These are phyloP conservation scores for Ectemnius lituratus DNA, from an alignment of 2,888 invertebrate species.

Conservation along the genomic window DNA sequence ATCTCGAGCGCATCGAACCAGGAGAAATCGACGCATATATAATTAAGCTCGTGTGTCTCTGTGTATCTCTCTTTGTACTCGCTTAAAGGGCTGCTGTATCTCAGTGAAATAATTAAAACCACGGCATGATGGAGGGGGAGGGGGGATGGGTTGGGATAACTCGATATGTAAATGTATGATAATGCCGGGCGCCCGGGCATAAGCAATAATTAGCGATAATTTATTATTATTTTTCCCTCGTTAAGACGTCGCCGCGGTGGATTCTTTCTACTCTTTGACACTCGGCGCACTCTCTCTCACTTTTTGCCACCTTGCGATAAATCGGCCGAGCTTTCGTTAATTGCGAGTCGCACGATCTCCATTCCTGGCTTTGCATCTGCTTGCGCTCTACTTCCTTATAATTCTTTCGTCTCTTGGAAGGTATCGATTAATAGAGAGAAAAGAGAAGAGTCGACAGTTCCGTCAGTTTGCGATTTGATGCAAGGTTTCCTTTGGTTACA, in stretches of 20 bases:
- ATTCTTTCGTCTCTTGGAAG: too few relatives aligned
- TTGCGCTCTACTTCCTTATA: background rate
- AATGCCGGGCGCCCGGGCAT: conserved; percentile 19
- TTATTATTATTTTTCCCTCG: conserved; percentile 36
- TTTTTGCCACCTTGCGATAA: conserved; percentile 14
- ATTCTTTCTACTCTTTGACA: background rate
- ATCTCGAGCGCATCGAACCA: too few relatives aligned
- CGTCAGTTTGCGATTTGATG: too few relatives aligned
- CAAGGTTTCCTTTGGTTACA: too few relatives aligned
- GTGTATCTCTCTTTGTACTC: background rate
- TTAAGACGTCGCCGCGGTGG: conserved; percentile 15
- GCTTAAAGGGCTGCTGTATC: conserved; percentile 6
- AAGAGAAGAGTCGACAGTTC: too few relatives aligned
- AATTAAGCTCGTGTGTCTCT: background rate
- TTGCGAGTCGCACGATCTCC: conserved; percentile 18
- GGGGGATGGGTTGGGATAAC: background rate
- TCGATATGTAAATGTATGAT: conserved; percentile 45
- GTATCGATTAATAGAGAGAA: too few relatives aligned
- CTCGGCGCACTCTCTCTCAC: conserved; percentile 12
- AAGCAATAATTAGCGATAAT: conserved; percentile 36
- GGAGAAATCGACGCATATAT: background rate
- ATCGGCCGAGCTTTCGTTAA: conserved; percentile 23
- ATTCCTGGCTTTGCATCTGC: conserved; percentile 13
- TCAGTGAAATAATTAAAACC: conserved; percentile 25
- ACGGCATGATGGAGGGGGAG: background rate